phyloP scores from a whole-genome alignment of 2,888 invertebrate species.

The Byasa hedistus region DNA sequence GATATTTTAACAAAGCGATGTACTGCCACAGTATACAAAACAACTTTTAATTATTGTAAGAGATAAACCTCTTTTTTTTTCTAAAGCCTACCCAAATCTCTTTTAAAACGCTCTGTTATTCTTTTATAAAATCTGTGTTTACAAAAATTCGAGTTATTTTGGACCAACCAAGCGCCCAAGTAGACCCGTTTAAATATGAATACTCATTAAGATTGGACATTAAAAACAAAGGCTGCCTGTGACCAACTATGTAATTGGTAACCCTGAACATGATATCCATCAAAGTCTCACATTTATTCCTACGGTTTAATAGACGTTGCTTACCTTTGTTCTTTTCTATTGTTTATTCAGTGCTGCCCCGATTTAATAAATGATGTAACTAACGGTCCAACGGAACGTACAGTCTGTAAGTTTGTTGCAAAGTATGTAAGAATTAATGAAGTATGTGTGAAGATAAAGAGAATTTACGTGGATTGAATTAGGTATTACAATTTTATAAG shows the following conservation, averaged over 20 bases:
- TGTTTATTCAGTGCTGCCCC: constrained; percentile 21
- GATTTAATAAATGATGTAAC: constrained; percentile 22
- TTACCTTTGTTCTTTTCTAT: constrained; percentile 24
- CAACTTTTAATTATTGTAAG: too few relatives aligned
- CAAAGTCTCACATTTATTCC: constrained; percentile 17
- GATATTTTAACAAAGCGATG: too few relatives aligned
- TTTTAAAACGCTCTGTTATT: too few relatives aligned
- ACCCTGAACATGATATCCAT: constrained; percentile 17
- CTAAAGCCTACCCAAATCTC: too few relatives aligned
- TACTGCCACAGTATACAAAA: too few relatives aligned
- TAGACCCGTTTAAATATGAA: too few relatives aligned
- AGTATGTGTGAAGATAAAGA: background rate
- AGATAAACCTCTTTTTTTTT: too few relatives aligned
- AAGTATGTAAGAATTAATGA: constrained; percentile 5
- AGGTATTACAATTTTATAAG: constrained; percentile 4
- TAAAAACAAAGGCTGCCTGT: background rate
- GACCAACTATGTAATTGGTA: constrained; percentile 10
- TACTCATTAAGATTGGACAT: background rate
- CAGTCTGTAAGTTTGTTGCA: constrained; percentile 4
- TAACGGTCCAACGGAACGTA: constrained; percentile 5
- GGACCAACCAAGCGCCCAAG: background rate
- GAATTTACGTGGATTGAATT: constrained; percentile 18
- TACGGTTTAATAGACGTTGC: constrained; percentile 3
- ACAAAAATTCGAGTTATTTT: background rate
- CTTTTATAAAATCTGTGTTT: too few relatives aligned